Evolutionary conservation across 1,140 invertebrate genomes (phyloP).

Genomic region (Plectrocnemia conspersa): DNA sequence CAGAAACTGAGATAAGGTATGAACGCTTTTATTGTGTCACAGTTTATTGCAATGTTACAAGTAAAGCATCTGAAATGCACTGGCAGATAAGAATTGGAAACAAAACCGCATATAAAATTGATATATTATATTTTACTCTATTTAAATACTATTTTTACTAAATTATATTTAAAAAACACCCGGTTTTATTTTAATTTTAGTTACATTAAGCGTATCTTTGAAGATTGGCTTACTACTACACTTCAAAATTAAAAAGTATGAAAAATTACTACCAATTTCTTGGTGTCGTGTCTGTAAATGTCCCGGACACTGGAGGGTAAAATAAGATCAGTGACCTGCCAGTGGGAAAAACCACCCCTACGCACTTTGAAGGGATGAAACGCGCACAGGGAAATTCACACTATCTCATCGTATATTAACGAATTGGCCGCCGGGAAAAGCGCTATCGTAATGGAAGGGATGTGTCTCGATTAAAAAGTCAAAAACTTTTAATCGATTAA

Average conservation of each 20-base stretch:
- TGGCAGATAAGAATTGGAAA: no score
- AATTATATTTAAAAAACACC: no score
- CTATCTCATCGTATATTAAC: not conserved
- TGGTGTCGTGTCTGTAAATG: not conserved
- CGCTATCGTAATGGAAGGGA: not conserved
- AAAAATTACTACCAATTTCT: not conserved
- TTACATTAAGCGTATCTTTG: not conserved
- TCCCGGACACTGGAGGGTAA: not conserved
- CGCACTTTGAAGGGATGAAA: not conserved
- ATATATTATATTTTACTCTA: no score
- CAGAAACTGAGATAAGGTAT: no score
- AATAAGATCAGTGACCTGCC: not conserved
- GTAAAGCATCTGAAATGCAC: no score
- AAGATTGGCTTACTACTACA: not conserved
- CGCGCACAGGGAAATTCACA: not conserved
- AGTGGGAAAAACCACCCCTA: not conserved
- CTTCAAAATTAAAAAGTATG: not conserved
- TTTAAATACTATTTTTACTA: no score
- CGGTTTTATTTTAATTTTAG: no score
- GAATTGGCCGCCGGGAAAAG: not conserved
- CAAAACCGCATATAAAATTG: no score
- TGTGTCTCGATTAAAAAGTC: not conserved
- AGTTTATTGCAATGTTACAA: no score
- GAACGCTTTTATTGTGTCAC: no score
- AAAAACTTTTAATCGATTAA: not conserved